Evolutionary conservation across 2,888 invertebrate species (phyloP).

Genomic region (Lamproptera curius): DNA sequence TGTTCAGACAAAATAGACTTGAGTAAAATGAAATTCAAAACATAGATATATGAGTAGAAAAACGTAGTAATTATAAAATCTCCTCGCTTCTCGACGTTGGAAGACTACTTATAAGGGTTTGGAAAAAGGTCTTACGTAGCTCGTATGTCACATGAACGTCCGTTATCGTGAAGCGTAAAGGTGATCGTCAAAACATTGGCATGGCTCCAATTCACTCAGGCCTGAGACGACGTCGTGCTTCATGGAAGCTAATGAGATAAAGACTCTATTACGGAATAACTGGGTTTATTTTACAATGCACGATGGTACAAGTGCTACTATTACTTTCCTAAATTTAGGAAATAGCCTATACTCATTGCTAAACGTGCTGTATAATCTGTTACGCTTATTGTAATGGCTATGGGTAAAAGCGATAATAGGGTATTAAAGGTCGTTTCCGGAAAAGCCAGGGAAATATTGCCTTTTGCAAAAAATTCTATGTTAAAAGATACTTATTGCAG

Average conservation of each 20-base stretch:
- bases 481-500: too few relatives aligned
- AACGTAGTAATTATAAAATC: too few relatives aligned
- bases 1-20: too few relatives aligned
- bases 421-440: too few relatives aligned
- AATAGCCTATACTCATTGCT: slow-evolving; percentile 23
- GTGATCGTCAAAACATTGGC: slow-evolving; percentile 60
- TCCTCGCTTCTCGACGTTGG: too few relatives aligned
- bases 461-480: too few relatives aligned
- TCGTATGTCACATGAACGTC: slow-evolving; percentile 45
- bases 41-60: too few relatives aligned
- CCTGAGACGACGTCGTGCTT: slow-evolving; percentile 33
- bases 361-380: slow-evolving; percentile 23
- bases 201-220: slow-evolving; percentile 44
- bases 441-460: too few relatives aligned
- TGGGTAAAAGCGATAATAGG: slow-evolving; percentile 9
- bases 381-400: slow-evolving; percentile 22
- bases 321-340: slow-evolving; percentile 24
- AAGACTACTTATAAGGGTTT: too few relatives aligned
- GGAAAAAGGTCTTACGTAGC: slow-evolving; percentile 43
- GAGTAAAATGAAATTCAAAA: too few relatives aligned
- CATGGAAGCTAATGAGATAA: slow-evolving; percentile 27
- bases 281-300: slow-evolving; percentile 30
- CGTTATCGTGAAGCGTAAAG: slow-evolving; percentile 56
- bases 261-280: slow-evolving; percentile 24
- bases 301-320: slow-evolving; percentile 15